Percentiles rank a stretch among this genome's conserved stretches.
Conservation (phyloP, 2,797 vertebrate genomes). For the Manis pentadactyla region DNA sequence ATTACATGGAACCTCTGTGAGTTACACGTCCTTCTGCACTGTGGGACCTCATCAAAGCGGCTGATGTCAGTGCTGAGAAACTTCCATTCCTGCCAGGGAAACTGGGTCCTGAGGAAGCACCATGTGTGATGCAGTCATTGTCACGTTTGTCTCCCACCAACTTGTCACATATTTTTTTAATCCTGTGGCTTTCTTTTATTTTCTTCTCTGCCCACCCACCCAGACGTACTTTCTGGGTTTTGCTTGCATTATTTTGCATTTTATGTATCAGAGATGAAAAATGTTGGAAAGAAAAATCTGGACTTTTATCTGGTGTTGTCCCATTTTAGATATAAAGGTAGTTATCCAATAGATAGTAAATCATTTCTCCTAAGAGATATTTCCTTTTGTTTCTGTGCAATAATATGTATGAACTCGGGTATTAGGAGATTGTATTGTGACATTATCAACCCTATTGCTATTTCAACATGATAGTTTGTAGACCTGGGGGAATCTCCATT, state of each 20-base stretch:
- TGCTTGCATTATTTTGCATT: slow-evolving; percentile 65
- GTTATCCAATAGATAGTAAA: slow-evolving; percentile 83
- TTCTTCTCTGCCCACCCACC: neutral
- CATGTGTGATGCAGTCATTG: slow-evolving; percentile 46
- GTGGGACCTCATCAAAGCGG: neutral
- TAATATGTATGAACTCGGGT: slow-evolving; percentile 88
- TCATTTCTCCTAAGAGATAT: slow-evolving; percentile 83
- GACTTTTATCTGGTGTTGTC: slow-evolving; percentile 79
- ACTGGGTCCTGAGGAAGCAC: slow-evolving; percentile 5
- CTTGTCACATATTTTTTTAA: neutral
- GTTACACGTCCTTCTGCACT: neutral
- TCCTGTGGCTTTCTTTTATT: slow-evolving; percentile 53
- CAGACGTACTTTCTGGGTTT: slow-evolving; percentile 37
- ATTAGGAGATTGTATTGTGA: slow-evolving; percentile 87
- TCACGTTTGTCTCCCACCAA: slow-evolving; percentile 51
- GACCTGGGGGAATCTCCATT: slow-evolving; percentile 84
- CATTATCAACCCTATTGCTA: slow-evolving; percentile 86
- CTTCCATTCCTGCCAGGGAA: neutral
- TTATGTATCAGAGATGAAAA: slow-evolving; percentile 61
- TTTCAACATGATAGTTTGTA: slow-evolving; percentile 86
- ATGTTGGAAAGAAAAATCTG: slow-evolving; percentile 77
- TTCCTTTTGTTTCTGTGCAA: slow-evolving; percentile 87
- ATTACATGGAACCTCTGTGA: neutral
- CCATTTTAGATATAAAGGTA: slow-evolving; percentile 85
- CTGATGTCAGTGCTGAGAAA: neutral